A percentile compares a stretch with the other conserved stretches of the same genome.
These are phyloP conservation scores for Pelodiscus sinensis DNA, from an alignment of 2,113 vertebrate species.

Conservation along the genomic window DNA sequence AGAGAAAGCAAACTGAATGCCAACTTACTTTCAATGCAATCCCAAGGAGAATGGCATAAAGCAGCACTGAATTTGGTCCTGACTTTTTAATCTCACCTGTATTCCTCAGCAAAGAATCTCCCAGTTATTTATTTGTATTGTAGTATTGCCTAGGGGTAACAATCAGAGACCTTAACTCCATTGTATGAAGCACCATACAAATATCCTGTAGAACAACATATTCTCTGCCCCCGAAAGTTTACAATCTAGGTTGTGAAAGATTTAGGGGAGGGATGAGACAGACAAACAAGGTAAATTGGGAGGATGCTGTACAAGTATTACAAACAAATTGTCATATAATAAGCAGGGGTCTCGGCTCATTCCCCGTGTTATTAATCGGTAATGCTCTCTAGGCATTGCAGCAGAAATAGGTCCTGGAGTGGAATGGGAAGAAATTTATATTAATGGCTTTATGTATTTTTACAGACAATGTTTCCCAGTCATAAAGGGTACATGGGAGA, in stretches of 20 bases:
- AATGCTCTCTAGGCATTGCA: background rate
- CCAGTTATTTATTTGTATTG: background rate
- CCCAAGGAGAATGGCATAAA: background rate
- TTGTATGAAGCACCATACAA: background rate
- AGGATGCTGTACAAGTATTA: background rate
- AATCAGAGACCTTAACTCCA: background rate
- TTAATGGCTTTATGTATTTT: background rate
- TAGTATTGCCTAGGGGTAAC: background rate
- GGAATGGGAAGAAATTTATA: background rate
- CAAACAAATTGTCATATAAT: background rate
- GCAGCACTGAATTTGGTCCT: background rate
- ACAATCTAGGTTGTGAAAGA: background rate
- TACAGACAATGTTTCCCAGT: background rate
- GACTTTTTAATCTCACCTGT: background rate
- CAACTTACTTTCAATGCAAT: background rate
- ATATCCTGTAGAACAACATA: background rate
- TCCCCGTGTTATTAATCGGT: background rate
- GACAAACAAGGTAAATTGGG: background rate
- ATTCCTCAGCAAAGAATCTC: background rate
- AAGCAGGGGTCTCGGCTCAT: background rate
- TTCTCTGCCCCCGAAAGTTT: background rate
- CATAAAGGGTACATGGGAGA: background rate
- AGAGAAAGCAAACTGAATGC: background rate
- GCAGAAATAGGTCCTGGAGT: background rate
- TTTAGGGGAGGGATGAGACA: too few relatives aligned